Percentiles rank a stretch among this genome's conserved stretches.
Evolutionary conservation across 2,888 invertebrate genomes (phyloP).

Genomic region (Luperina nickerlii): DNA sequence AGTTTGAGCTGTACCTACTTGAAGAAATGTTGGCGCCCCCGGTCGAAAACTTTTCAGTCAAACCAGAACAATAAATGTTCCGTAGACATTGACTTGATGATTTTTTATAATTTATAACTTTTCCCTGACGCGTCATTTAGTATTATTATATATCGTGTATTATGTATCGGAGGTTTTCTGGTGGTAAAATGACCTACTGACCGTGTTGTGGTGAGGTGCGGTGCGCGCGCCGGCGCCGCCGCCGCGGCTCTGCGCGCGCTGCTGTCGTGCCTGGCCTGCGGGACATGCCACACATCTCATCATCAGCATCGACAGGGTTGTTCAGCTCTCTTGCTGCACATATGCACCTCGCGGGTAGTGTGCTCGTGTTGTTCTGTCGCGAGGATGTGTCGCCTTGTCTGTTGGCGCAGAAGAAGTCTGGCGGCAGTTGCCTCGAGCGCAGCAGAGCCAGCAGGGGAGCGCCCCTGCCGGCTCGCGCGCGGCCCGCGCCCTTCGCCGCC

Average conservation of each 20-base stretch:
- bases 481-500: conserved; percentile 67
- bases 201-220: conserved; percentile 23
- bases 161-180: background rate
- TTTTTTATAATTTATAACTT: background rate
- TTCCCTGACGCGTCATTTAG: background rate
- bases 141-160: no score
- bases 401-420: conserved; percentile 94
- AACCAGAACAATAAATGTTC: background rate
- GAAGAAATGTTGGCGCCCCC: no score
- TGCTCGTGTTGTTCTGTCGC: background rate
- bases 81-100: background rate
- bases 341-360: conserved; percentile 38
- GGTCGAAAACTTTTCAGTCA: background rate
- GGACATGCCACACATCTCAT: conserved; percentile 1
- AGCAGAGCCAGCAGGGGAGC: conserved; percentile 88
- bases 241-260: conserved; percentile 26
- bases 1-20: no score
- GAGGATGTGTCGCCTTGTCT: conserved; percentile 66
- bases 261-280: conserved; percentile 4
- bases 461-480: conserved; percentile 70
- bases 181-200: conserved; percentile 29
- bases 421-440: conserved; percentile 92
- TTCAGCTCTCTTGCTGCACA: no score
- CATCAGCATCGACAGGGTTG: background rate
- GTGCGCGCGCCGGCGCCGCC: conserved; percentile 30